Conservation (phyloP, 2,797 vertebrate species). For the Sebastes nivosus region DNA sequence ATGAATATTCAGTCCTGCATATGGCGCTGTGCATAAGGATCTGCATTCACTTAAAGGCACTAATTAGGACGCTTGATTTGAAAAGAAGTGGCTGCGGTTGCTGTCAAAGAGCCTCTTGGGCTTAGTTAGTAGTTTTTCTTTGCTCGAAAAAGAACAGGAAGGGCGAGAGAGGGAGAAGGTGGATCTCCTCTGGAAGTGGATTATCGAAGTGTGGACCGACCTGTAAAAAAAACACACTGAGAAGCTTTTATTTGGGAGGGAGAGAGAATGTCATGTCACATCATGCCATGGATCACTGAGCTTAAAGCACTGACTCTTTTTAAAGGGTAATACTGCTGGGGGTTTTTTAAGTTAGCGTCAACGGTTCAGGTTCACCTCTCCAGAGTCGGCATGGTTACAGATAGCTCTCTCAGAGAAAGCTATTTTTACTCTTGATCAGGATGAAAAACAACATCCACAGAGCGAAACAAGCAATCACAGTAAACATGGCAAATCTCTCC, state of each 20-base stretch:
- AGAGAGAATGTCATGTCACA: slow-evolving; percentile 45
- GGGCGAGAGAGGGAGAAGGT: slow-evolving; percentile 20
- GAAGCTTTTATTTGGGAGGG: slow-evolving; percentile 41
- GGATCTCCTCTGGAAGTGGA: slow-evolving; percentile 35
- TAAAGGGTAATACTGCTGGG: not conserved
- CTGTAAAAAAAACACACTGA: slow-evolving; percentile 38
- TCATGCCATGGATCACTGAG: slow-evolving; percentile 46
- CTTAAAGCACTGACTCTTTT: slow-evolving; percentile 30
- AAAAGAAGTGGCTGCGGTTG: slow-evolving; percentile 62
- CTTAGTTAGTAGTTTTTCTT: slow-evolving; percentile 38
- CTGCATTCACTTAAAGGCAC: slow-evolving; percentile 71
- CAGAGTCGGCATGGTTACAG: not conserved
- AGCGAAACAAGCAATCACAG: not conserved
- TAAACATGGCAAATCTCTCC: not conserved
- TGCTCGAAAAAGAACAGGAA: not conserved
- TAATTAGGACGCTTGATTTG: slow-evolving; percentile 76
- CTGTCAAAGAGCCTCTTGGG: slow-evolving; percentile 70
- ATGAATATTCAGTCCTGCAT: slow-evolving; percentile 84
- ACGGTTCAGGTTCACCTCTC: slow-evolving; percentile 20
- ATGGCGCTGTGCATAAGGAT: slow-evolving; percentile 69
- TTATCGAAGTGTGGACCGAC: slow-evolving; percentile 56
- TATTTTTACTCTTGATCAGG: not conserved
- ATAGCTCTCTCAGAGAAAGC: not conserved
- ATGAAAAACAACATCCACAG: slow-evolving; percentile 1
- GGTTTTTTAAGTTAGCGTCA: slow-evolving; percentile 8